Percentiles rank a stretch among this genome's conserved stretches.
Conservation (phyloP, 2,888 invertebrate species). For the Stramonita haemastoma region DNA sequence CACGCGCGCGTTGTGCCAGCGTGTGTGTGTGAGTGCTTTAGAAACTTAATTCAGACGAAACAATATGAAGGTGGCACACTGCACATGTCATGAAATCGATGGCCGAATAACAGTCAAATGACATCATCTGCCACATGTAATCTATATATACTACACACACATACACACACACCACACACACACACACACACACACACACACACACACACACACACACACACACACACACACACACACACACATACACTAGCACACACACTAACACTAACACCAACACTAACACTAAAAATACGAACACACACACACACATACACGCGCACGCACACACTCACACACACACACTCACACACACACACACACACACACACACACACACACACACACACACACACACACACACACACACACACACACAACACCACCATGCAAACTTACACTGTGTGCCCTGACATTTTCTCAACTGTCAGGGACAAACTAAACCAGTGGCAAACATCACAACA, state of each 20-base stretch:
- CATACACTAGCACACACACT: neutral
- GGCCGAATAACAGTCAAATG: no score
- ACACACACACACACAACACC: neutral
- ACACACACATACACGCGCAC: neutral
- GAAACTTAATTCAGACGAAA: neutral
- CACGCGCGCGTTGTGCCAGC: no score
- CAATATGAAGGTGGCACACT: neutral
- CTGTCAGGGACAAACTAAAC: neutral
- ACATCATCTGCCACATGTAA: no score
- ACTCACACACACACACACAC: neutral
- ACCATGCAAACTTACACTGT: no score
- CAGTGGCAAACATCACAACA: neutral
- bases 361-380: neutral
- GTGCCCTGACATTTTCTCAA: neutral
- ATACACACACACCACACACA: slow-evolving; percentile 3
- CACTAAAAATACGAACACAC: neutral
- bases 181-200: slow-evolving; percentile 8
- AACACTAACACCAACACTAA: neutral
- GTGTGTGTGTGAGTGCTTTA: no score
- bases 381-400: neutral
- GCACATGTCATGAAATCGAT: neutral
- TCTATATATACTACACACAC: no score
- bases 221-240: slow-evolving; percentile 21
- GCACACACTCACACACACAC: neutral
- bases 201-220: slow-evolving; percentile 20